These are phyloP conservation scores for Pleuronectes platessa DNA, from an alignment of 2,113 vertebrate genomes.

Conservation along the genomic window DNA sequence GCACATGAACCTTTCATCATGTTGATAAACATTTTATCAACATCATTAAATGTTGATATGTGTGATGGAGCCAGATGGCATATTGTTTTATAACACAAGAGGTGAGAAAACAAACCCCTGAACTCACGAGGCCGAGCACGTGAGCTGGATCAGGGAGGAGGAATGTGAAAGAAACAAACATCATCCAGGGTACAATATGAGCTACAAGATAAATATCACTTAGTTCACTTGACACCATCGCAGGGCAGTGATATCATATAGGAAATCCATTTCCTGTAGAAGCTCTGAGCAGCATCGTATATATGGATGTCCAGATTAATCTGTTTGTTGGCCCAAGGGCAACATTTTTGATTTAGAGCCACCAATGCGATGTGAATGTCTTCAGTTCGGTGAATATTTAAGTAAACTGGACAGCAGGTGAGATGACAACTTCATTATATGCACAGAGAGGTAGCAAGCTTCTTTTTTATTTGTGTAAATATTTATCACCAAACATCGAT, in stretches of 20 bases:
- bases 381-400: background rate
- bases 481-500: background rate
- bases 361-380: background rate
- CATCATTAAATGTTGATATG: slow-evolving; percentile 2
- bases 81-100: slow-evolving; percentile 16
- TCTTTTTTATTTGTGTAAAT: background rate
- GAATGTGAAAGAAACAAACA: background rate
- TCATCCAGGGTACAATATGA: background rate
- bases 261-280: background rate
- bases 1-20: slow-evolving; percentile 13
- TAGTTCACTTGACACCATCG: background rate
- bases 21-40: background rate
- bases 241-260: background rate
- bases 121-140: background rate
- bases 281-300: background rate
- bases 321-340: background rate
- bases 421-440: background rate
- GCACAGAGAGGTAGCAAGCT: background rate
- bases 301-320: background rate
- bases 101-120: background rate
- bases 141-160: background rate
- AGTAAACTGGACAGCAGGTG: background rate
- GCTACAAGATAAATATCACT: slow-evolving; percentile 7
- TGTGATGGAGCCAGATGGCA: background rate
- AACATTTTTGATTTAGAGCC: background rate